A percentile compares a stretch with the other conserved stretches of the same genome.
Conservation (phyloP, 2,797 vertebrate species). For the Avahi laniger region DNA sequence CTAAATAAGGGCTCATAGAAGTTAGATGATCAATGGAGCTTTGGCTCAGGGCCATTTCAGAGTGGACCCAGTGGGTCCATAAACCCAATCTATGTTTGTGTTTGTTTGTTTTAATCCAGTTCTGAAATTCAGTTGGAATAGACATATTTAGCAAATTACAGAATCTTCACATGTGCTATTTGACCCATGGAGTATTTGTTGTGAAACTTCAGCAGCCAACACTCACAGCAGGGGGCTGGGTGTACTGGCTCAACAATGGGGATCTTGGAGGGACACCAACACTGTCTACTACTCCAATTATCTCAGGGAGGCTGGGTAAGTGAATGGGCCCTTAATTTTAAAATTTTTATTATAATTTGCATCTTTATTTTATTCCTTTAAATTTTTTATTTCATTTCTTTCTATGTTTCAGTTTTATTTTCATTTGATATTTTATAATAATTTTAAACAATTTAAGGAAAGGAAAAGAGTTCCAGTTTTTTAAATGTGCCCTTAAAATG, state of each 20-base stretch:
- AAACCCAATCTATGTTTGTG: neutral
- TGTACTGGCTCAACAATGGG: neutral
- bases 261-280: neutral
- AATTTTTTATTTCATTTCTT: neutral
- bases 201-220: neutral
- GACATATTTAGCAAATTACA: neutral
- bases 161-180: neutral
- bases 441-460: slow-evolving; percentile 21
- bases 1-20: neutral
- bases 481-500: neutral
- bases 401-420: neutral
- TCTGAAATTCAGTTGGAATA: neutral
- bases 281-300: neutral
- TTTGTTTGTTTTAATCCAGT: neutral
- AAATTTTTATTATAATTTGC: neutral
- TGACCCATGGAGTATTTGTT: neutral
- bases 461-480: neutral
- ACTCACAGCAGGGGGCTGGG: neutral
- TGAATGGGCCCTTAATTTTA: neutral
- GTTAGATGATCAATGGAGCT: neutral
- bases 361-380: neutral
- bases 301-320: neutral
- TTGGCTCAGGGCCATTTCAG: neutral
- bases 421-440: neutral
- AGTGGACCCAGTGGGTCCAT: neutral